Base-by-base conservation (phyloP, 2,888 invertebrate genomes). In the Epinotia ramella region DNA sequence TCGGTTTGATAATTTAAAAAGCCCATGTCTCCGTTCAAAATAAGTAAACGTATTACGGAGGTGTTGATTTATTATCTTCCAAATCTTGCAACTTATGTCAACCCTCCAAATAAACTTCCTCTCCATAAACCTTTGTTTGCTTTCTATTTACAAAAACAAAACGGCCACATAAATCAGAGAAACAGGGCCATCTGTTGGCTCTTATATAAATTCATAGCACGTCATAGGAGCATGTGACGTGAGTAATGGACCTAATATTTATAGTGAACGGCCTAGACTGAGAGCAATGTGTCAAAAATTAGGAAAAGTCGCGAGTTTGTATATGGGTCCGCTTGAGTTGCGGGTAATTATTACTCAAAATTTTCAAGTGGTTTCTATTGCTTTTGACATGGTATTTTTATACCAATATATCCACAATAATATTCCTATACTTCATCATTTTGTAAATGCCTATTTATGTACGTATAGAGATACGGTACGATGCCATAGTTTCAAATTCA, bases 241-340 rank as follows among this genome's bases (percentile, higher is more conserved):
- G 76, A 76, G 76, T 76, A 76, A 76, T 76, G 76, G 76, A 76
- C 76, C 72, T 72, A 76, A 76, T 76, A 76, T 76, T 76, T 76
- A 76, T 76, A 76, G 71, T 76, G 72, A 76, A 76, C 75, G 66
- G 71, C 71, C 66, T 75, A 75, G 33, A 56, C 20, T 63, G 20
- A 18, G 16, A 67, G 63, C 20, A 72, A 67, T 72, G 76, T 76
- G 76, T 76, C 76, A 76, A 72, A 63, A 76, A 72, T 72, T 67
- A 76, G 67, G 67, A 60, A 24, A 24, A 53, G 64, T 65, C 46
- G 18, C 20, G 57, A 56, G 62, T 28, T 59, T 46, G 2, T 11
- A n/a, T 11, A n/a, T 44, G 44, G 33, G 20, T 33, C 6, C 18
- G 18, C 13, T 28, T 28, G 4, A 12, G 49, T 20, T 46, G 12